Base-by-base conservation (phyloP, 37 sponge, comb jelly and placozoan genomes). In the Tethya wilhelma region DNA sequence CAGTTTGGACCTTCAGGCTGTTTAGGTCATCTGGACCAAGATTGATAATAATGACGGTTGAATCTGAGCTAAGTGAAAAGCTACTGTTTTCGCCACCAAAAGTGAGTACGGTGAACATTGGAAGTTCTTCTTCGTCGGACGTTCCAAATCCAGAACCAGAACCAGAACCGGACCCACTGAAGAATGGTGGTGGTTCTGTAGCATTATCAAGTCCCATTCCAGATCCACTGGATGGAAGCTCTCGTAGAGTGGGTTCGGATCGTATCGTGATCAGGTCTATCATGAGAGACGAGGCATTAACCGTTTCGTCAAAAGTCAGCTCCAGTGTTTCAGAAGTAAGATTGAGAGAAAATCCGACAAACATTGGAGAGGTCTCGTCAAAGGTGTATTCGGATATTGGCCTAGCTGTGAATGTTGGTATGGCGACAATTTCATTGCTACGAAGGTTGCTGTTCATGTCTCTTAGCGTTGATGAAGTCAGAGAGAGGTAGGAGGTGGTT, bases 261-360 rank as follows among this genome's bases (percentile, higher is more conserved):
- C 69, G 88, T 23, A 94, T 25, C 12, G 77, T 78, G 59, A 94
- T 80, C 20, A 87, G 85, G 26, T 36, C n/a, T n/a, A 90, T 81
- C 25, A 69, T 56, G n/a, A 94, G 79, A 33, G 81, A 78, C 6
- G 91, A 80, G 2, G 68, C 89, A 77, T 87, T 87, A 14, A 96
- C 91, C 1, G 93, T 93, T 66, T 96, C 96, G 60, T 93, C 88
- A 56, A 96, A 96, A 2, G 96, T 93, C 41, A 96, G 63, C 6
- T 33, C 7, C 0, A 96, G 75, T 6, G 57, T 67, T 29, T 90
- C 93, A 0, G 88, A 46, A 38, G 92, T 93, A 38, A 96, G 44
- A 55, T 96, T 89, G 45, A 96, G 84, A 33, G 87, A 83, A 53
- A 90, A 96, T 20, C 78, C 65, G 1, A 77, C 82, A 8, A 93